Evolutionary conservation across 2,888 invertebrate genomes (phyloP).

Genomic region (Nemurella pictetii): DNA sequence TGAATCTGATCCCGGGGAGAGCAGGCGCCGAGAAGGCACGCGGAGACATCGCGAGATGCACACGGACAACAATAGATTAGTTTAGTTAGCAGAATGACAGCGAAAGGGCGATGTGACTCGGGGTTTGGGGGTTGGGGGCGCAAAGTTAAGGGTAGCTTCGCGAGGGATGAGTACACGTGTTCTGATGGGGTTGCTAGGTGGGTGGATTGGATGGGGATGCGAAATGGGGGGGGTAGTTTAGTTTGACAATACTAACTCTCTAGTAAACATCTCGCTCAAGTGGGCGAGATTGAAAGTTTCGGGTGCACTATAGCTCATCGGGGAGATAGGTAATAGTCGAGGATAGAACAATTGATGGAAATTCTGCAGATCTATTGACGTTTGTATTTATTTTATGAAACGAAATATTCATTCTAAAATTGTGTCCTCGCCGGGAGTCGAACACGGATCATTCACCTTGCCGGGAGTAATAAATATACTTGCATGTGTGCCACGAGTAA

Average conservation of each 20-base stretch:
- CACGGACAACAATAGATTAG: slow-evolving; percentile 3
- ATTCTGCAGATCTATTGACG: too few relatives aligned
- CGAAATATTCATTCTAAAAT: too few relatives aligned
- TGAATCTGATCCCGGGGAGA: too few relatives aligned
- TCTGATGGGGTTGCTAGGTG: neutral
- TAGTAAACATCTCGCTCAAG: neutral
- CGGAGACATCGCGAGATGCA: too few relatives aligned
- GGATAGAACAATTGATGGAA: neutral
- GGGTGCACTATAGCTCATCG: too few relatives aligned
- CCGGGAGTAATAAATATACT: too few relatives aligned
- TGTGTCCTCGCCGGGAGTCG: too few relatives aligned
- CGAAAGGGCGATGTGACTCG: neutral
- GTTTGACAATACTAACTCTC: neutral
- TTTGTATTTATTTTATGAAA: too few relatives aligned
- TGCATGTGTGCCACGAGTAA: too few relatives aligned
- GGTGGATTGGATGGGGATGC: neutral
- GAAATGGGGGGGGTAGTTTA: neutral
- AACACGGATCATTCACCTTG: too few relatives aligned
- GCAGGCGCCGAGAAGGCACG: too few relatives aligned
- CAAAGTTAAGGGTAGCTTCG: neutral
- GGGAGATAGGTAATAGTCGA: neutral
- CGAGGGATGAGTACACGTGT: neutral
- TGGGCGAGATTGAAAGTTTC: neutral
- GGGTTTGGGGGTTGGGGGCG: neutral
- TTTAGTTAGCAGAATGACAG: slow-evolving; percentile 3